Evolutionary conservation across 1,140 invertebrate species (phyloP).

Genomic region (Conus betulinus): DNA sequence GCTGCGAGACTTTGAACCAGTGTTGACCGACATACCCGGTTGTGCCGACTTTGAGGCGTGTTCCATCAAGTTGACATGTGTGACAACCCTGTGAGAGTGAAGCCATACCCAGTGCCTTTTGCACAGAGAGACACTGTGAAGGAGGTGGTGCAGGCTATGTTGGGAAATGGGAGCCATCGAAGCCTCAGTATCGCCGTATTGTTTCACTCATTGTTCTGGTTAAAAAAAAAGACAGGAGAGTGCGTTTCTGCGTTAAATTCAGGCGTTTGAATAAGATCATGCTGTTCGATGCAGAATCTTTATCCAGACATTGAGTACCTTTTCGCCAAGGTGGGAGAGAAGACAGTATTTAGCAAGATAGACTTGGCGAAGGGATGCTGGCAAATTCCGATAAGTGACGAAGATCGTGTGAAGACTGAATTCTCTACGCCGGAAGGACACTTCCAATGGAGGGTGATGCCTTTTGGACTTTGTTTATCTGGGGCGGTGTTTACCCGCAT

Average conservation of each 20-base stretch:
- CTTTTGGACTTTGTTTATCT: conserved; percentile 55
- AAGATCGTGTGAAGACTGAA: background rate
- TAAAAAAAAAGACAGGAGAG: conserved; percentile 73
- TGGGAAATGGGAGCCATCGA: conserved; percentile 69
- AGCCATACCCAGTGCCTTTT: background rate
- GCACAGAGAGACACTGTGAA: conserved; percentile 51
- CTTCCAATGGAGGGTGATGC: conserved; percentile 43
- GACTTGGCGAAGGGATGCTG: conserved; percentile 55
- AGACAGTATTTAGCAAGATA: conserved; percentile 34
- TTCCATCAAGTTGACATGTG: too few relatives aligned
- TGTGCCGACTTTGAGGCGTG: too few relatives aligned
- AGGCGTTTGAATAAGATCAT: conserved; percentile 55
- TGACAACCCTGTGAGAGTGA: too few relatives aligned
- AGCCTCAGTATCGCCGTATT: conserved; percentile 75
- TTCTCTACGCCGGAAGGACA: background rate
- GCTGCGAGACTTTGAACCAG: too few relatives aligned
- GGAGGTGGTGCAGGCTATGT: conserved; percentile 69
- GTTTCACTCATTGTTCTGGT: conserved; percentile 77
- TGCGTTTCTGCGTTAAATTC: conserved; percentile 78
- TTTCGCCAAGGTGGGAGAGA: conserved; percentile 35
- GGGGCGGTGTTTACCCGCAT: conserved; percentile 36
- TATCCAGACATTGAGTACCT: conserved; percentile 55
- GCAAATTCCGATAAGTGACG: conserved; percentile 43
- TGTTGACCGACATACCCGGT: too few relatives aligned
- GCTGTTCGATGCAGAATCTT: conserved; percentile 51